phyloP scores from a whole-genome alignment of 2,113 vertebrate species.

The Jaculus jaculus region DNA sequence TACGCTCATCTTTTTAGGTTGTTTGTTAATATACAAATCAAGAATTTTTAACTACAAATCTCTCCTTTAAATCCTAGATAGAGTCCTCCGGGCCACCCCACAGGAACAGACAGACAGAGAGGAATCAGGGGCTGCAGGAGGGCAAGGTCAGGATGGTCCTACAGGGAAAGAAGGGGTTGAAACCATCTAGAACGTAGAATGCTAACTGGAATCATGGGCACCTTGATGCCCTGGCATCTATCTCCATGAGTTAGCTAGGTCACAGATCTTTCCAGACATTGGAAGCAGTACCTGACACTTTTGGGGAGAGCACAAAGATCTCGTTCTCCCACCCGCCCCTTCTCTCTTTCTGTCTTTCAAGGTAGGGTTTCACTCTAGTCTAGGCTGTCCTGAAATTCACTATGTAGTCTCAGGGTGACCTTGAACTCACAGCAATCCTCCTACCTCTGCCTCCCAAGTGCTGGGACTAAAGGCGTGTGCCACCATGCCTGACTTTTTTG shows the following conservation, averaged over 20 bases:
- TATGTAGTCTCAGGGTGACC: no score
- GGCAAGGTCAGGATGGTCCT: background rate
- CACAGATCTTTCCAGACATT: background rate
- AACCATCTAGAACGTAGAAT: background rate
- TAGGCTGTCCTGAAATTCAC: no score
- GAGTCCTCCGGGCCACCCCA: background rate
- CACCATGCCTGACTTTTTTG: no score
- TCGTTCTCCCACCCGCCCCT: background rate
- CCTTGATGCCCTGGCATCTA: background rate
- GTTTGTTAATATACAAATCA: slow-evolving; percentile 9
- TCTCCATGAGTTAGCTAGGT: background rate
- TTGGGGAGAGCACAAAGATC: background rate
- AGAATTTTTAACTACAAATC: background rate
- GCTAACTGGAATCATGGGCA: background rate
- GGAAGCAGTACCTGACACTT: background rate
- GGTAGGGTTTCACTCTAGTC: no score
- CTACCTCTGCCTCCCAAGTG: no score
- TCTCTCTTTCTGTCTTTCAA: no score
- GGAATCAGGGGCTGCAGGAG: background rate
- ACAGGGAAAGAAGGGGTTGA: background rate
- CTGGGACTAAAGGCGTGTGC: no score
- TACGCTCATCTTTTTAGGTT: background rate
- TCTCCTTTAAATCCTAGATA: background rate
- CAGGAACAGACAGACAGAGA: background rate
- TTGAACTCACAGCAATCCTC: no score